Base-by-base conservation (phyloP, 2,113 vertebrate species). In the Fregata magnificens region DNA sequence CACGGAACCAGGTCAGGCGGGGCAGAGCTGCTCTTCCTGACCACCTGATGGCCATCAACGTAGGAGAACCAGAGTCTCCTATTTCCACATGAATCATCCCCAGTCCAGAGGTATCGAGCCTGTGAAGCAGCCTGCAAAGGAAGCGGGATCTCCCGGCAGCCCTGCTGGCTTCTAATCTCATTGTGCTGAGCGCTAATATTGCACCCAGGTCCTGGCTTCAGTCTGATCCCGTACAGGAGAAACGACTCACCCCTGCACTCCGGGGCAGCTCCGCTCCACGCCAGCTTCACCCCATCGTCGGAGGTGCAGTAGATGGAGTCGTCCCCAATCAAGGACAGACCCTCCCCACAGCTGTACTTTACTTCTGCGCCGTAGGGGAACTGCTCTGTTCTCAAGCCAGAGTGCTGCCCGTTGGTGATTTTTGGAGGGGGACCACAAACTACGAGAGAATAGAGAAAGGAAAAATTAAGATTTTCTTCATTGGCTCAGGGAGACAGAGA, bases 321-420 rank as follows among this genome's bases (percentile, higher is more conserved):
- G 0, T 66, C 22, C 70, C 96, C 96, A 0, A 97, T 5, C 18
- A 97, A 95, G 78, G 96, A 92, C 86, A 97, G 79, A 12, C 95
- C 95, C 47, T 88, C 25, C 0, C 2, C 6, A 3, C 96, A 96
- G 16, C 19, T 71, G 80, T 96, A 97, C 7, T 20, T 90, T 1
- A 94, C 62, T 6, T 63, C 25, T 0, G 49, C 20, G 29, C 95
- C 86, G 0, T 97, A 97, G 14, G 31, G 18, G 58, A 92, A 94
- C 25, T 32, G 16, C 11, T 29, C 28, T 0, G 0, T 1, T 19
- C 28, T 21, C 16, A 2, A 1, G 40, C 16, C 73, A 1, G 74
- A 40, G 73, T 82, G 50, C 85, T 79, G 42, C 73, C 93, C 96
- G 0, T 7, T 2, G 36, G 18, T 0, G 34, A 81, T 78, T 36